Conservation (phyloP, 2,888 invertebrate species). For the Ochropleura leucogaster region DNA sequence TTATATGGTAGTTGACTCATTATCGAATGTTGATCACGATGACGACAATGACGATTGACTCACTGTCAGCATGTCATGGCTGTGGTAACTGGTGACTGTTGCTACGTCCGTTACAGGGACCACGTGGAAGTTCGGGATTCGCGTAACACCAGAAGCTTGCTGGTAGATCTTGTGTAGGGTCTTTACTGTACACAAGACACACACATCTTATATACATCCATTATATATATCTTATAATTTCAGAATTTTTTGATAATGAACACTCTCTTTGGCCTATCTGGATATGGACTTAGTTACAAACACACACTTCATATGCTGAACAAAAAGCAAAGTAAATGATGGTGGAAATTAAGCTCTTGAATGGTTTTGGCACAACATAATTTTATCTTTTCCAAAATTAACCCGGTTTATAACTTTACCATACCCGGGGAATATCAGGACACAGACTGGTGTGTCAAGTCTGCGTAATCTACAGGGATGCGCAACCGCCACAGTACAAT, state of each 20-base stretch:
- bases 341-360: not conserved
- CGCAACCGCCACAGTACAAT: not conserved
- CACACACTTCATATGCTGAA: no score
- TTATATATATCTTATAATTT: no score
- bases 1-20: constrained; percentile 38
- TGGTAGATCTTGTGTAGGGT: not conserved
- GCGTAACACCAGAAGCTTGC: not conserved
- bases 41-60: constrained; percentile 8
- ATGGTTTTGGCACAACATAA: not conserved
- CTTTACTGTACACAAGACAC: no score
- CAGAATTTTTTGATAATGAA: not conserved
- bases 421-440: not conserved
- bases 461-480: not conserved
- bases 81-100: constrained; percentile 22
- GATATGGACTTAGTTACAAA: no score
- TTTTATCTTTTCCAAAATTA: not conserved
- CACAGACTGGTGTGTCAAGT: not conserved
- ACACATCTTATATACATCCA: no score
- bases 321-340: not conserved
- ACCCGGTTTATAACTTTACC: not conserved
- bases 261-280: not conserved
- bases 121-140: constrained; percentile 21
- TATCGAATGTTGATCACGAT: constrained; percentile 27
- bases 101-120: not conserved
- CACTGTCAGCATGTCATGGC: constrained; percentile 19